Conservation (phyloP, 2,797 vertebrate genomes). For the Austrolebias charrua region DNA sequence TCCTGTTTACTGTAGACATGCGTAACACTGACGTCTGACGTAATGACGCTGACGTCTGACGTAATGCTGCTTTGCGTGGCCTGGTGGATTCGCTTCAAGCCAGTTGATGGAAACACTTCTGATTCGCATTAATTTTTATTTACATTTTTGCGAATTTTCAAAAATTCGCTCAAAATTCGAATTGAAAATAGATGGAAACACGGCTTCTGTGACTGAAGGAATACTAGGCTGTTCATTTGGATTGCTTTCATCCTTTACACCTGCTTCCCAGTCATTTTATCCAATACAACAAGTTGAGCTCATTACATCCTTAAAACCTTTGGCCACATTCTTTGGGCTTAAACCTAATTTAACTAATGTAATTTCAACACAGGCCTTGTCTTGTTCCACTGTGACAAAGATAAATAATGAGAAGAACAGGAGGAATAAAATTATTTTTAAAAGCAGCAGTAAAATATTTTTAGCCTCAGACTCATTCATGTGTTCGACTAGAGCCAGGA, state of each 20-base stretch:
- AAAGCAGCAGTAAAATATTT: conserved; percentile 72
- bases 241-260: background rate
- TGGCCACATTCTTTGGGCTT: conserved; percentile 28
- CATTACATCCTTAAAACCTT: conserved; percentile 38
- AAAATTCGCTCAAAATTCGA: no score
- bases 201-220: no score
- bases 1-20: no score
- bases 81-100: no score
- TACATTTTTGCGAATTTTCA: no score
- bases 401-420: conserved; percentile 57
- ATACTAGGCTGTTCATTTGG: background rate
- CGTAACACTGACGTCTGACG: no score
- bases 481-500: conserved; percentile 54
- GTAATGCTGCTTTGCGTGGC: no score
- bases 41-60: no score
- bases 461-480: conserved; percentile 71
- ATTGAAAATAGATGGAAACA: no score
- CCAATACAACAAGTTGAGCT: background rate
- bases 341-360: conserved; percentile 36
- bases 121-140: no score
- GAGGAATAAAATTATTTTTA: conserved; percentile 48
- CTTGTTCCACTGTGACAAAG: conserved; percentile 28
- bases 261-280: conserved; percentile 11
- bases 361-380: conserved; percentile 34
- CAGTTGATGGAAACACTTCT: no score